phyloP scores from a whole-genome alignment of 1,140 invertebrate genomes.

The Euura lappo region DNA sequence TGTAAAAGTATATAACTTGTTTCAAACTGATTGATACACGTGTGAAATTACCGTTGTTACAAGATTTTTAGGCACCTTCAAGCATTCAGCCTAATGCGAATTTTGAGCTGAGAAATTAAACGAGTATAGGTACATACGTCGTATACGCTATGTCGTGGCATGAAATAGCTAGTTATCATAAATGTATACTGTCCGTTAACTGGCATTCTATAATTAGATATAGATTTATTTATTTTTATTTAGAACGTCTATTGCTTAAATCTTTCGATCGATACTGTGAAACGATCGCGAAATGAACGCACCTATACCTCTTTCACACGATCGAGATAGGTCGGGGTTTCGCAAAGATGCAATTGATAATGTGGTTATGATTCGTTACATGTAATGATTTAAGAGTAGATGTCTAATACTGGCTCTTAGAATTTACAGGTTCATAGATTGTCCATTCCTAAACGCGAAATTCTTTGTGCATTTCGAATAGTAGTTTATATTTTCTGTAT shows the following conservation, averaged over 20 bases:
- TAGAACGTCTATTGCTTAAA: conserved; percentile 9
- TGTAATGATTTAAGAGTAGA: conserved; percentile 22
- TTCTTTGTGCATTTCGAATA: conserved; percentile 55
- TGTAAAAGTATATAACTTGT: too few relatives aligned
- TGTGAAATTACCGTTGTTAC: too few relatives aligned
- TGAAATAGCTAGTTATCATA: background rate
- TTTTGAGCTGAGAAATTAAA: background rate
- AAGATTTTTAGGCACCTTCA: background rate
- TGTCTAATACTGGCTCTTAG: conserved; percentile 55
- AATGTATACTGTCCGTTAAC: conserved; percentile 1
- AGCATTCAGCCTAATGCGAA: background rate
- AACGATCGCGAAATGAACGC: background rate
- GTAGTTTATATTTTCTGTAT: conserved; percentile 19
- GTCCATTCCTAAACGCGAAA: conserved; percentile 61
- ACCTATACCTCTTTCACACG: background rate
- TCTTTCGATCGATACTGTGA: conserved; percentile 14
- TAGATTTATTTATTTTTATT: conserved; percentile 1
- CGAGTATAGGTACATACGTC: conserved; percentile 2
- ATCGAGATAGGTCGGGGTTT: background rate
- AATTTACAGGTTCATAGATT: conserved; percentile 52
- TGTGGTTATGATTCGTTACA: background rate
- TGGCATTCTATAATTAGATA: background rate
- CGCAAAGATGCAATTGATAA: background rate
- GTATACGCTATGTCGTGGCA: background rate
- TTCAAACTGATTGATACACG: too few relatives aligned